Percentiles rank a stretch among this genome's conserved stretches.
These are phyloP conservation scores for Puma concolor DNA, from an alignment of 2,113 vertebrate species.

Conservation along the genomic window DNA sequence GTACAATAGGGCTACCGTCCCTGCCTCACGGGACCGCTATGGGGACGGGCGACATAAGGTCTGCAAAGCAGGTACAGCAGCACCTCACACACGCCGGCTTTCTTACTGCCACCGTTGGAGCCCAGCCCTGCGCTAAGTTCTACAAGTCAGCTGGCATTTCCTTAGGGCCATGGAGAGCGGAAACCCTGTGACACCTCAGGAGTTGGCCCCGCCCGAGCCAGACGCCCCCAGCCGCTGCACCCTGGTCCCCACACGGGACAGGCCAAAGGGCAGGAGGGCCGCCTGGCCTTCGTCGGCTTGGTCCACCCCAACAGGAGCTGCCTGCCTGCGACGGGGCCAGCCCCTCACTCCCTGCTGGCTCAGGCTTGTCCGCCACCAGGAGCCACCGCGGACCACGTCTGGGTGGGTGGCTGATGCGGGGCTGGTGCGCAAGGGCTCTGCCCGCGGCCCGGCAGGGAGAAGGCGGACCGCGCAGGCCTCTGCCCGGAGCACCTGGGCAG, in stretches of 20 bases:
- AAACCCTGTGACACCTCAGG: background rate
- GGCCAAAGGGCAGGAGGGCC: background rate
- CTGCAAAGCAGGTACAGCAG: rapidly evolving
- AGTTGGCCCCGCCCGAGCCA: background rate
- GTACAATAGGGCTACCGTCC: no score
- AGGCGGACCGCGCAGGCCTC: background rate
- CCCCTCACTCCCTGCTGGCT: background rate
- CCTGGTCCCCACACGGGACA: background rate
- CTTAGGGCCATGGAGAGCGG: background rate
- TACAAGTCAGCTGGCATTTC: background rate
- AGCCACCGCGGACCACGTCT: background rate
- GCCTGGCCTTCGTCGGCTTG: background rate
- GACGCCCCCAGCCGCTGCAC: rapidly evolving
- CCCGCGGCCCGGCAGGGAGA: background rate
- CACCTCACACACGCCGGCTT: rapidly evolving
- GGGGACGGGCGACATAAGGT: no score
- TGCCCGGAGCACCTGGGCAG: rapidly evolving
- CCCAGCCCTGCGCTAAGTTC: background rate
- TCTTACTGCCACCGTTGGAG: background rate
- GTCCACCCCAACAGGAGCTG: no score
- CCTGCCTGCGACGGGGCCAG: background rate
- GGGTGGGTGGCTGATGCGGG: background rate
- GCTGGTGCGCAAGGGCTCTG: background rate
- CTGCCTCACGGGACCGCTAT: rapidly evolving
- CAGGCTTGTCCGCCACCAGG: background rate